Base-by-base conservation (phyloP, 2,888 invertebrate genomes). In the Rhingia rostrata region DNA sequence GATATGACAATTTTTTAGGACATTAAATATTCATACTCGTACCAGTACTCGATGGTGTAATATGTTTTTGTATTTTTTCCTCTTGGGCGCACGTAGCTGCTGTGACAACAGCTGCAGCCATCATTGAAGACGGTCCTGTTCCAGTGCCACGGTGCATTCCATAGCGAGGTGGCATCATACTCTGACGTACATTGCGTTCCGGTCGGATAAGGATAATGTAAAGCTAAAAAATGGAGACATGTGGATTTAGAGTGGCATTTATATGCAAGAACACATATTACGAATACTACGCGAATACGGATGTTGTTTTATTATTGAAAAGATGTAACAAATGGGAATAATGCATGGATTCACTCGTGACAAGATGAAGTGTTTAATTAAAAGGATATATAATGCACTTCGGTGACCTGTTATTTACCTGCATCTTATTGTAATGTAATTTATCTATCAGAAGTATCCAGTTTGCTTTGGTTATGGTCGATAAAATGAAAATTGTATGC, bases 151-250 rank as follows among this genome's bases (percentile, higher is more conserved):
- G 94, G 87, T 94, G 94, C 89, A 93, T 93, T 87, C 93, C 93
- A 87, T 93, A 94, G 43, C 94, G 92, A 87, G 94, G 94, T 14
- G 95, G 95, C 95, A 96, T 96, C 94, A 96, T 96, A 90, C 95
- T 96, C 89, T 97, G 97, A 0, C 98, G 94, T 9, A 98, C 95
- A 91, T 98, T 98, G 43, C 97, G 93, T 92, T 98, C 97, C 7
- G 98, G 97, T 86, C 96, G 94, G 80, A 97, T 94, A 86, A 98
- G 92, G 88, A 98, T 97, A 89, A 98, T 97, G 92, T 97, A 97
- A 51, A 97, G 92, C 97, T 97, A 87, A 7, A 79, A 69, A 60
- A 30, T 6, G 30, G 35, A 51, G 39, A n/a, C 22, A 41, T n/a
- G n/a, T n/a, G 4, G 30, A 6, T 33, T 60, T 54, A 43, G 41